phyloP scores from a whole-genome alignment of 2,797 vertebrate species.

The Galagoides demidoff region DNA sequence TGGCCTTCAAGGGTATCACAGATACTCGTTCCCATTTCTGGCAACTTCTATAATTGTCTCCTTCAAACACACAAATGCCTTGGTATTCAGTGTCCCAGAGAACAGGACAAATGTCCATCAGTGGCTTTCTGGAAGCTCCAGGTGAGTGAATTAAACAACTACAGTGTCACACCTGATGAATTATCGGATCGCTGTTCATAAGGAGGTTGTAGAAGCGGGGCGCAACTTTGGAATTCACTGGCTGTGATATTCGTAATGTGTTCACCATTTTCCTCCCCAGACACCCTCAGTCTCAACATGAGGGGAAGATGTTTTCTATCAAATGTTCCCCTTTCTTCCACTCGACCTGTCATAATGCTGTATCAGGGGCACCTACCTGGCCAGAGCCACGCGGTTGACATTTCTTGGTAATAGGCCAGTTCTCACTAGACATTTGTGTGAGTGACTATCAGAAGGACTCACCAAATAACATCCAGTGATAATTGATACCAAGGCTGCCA shows the following conservation, averaged over 20 bases:
- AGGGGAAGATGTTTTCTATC: not conserved
- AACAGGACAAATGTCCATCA: not conserved
- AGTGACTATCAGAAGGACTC: conserved; percentile 47
- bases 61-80: not conserved
- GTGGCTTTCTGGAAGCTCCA: not conserved
- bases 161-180: not conserved
- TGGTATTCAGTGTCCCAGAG: not conserved
- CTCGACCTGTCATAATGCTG: conserved; percentile 17
- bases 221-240: not conserved
- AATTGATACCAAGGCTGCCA: conserved; percentile 35
- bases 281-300: not conserved
- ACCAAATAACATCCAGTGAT: conserved; percentile 37
- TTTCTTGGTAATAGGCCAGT: conserved; percentile 59
- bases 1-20: not conserved
- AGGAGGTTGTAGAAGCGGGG: not conserved
- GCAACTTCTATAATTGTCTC: not conserved
- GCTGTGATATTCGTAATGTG: not conserved
- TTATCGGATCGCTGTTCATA: not conserved
- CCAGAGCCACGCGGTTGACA: not conserved
- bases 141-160: not conserved
- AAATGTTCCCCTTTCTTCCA: conserved; percentile 34
- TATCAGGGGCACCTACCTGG: conserved; percentile 25
- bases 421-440: conserved; percentile 28
- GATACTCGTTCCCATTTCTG: not conserved
- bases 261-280: conserved; percentile 7